phyloP scores from a whole-genome alignment of 2,113 vertebrate genomes.

The Orycteropus afer region DNA sequence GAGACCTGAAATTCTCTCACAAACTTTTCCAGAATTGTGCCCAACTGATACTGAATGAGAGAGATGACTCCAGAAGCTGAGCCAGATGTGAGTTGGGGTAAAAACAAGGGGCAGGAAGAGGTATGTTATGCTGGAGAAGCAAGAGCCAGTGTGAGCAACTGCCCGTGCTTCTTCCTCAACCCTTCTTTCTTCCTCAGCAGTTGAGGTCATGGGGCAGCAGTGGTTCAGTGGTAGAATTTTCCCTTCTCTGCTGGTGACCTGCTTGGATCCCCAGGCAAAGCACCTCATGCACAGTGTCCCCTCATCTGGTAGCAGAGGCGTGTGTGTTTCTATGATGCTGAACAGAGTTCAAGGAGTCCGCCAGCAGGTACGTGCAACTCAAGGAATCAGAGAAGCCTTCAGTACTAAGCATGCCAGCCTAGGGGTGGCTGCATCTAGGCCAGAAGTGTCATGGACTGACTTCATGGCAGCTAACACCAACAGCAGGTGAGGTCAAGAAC shows the following conservation, averaged over 20 bases:
- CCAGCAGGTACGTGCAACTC: no score
- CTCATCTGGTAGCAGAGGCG: no score
- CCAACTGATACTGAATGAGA: no score
- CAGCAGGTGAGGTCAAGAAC: not conserved
- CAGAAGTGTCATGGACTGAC: no score
- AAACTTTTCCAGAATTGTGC: not conserved
- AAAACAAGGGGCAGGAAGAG: not conserved
- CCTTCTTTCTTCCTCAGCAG: no score
- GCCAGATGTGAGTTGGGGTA: not conserved
- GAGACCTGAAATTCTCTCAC: not conserved
- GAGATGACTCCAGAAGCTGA: not conserved
- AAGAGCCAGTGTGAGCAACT: not conserved
- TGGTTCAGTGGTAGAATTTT: not conserved
- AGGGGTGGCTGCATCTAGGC: no score
- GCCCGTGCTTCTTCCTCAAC: not conserved
- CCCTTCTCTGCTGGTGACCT: not conserved
- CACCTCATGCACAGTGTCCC: not conserved
- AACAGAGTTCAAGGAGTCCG: no score
- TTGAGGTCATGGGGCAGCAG: not conserved
- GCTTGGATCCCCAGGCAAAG: not conserved
- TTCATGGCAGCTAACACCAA: not conserved
- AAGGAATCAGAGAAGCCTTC: no score
- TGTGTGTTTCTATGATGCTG: no score
- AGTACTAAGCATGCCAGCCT: no score
- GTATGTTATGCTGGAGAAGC: not conserved